These are phyloP conservation scores for Frieseomelitta varia DNA, from an alignment of 1,140 invertebrate species.

Conservation along the genomic window DNA sequence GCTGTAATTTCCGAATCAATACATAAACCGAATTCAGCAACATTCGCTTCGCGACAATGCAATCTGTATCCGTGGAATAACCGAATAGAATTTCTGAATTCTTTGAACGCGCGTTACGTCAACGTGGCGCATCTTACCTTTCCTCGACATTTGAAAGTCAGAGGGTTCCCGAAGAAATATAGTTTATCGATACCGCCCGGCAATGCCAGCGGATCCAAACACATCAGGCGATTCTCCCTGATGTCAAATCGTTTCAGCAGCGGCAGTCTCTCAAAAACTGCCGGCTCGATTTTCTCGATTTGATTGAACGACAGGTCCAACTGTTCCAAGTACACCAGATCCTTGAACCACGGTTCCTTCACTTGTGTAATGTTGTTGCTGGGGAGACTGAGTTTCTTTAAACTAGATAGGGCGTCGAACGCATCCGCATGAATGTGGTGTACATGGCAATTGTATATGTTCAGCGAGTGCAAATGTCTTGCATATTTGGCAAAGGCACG, in stretches of 20 bases:
- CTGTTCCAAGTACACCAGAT: conserved; percentile 67
- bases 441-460: conserved; percentile 70
- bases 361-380: conserved; percentile 70
- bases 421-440: conserved; percentile 62
- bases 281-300: conserved; percentile 63
- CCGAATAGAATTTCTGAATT: neutral
- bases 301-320: conserved; percentile 75
- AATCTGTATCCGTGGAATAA: neutral
- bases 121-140: conserved; percentile 59
- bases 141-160: conserved; percentile 69
- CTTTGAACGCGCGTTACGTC: neutral
- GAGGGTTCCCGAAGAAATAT: conserved; percentile 71
- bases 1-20: conserved; percentile 64
- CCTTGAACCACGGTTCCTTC: conserved; percentile 65
- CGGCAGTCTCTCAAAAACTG: conserved; percentile 60
- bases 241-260: conserved; percentile 68
- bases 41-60: neutral
- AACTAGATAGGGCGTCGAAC: conserved; percentile 55
- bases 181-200: conserved; percentile 69
- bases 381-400: conserved; percentile 70
- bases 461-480: conserved; percentile 63
- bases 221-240: conserved; percentile 71
- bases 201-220: conserved; percentile 61
- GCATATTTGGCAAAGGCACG: conserved; percentile 60
- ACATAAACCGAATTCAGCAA: neutral